Evolutionary conservation across 2,888 invertebrate genomes (phyloP).

Genomic region (Drosophila diplacantha): DNA sequence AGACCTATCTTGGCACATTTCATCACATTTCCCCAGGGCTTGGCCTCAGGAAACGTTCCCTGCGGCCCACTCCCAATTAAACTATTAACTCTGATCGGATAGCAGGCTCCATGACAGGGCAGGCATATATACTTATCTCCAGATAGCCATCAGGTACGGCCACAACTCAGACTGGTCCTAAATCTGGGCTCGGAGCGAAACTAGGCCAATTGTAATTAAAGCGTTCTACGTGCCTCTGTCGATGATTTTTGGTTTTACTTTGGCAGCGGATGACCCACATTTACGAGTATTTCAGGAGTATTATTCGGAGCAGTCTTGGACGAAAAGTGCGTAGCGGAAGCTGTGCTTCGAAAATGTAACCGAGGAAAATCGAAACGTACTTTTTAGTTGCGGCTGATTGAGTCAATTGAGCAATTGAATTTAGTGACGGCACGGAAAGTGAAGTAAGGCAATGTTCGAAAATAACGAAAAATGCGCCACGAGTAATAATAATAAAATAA

Average conservation of each 20-base stretch:
- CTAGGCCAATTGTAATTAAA: slow-evolving; percentile 75
- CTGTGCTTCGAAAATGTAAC: slow-evolving; percentile 7
- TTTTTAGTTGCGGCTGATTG: slow-evolving; percentile 41
- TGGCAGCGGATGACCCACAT: slow-evolving; percentile 25
- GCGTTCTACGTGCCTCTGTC: slow-evolving; percentile 65
- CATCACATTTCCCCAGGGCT: slow-evolving; percentile 33
- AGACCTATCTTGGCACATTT: slow-evolving; percentile 11
- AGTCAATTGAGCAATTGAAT: slow-evolving; percentile 51
- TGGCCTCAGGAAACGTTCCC: slow-evolving; percentile 11
- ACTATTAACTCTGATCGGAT: slow-evolving; percentile 64
- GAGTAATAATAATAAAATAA: slow-evolving; percentile 53
- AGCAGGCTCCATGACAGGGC: slow-evolving; percentile 36
- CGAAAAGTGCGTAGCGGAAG: slow-evolving; percentile 37
- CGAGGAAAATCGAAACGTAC: slow-evolving; percentile 23
- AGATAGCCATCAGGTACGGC: slow-evolving; percentile 24
- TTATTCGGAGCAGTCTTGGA: background rate
- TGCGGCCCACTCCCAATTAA: slow-evolving; percentile 58
- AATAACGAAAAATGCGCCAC: slow-evolving; percentile 31
- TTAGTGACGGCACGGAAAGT: slow-evolving; percentile 46
- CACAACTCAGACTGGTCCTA: slow-evolving; percentile 6
- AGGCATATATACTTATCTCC: slow-evolving; percentile 20
- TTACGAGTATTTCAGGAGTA: background rate
- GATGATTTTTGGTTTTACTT: slow-evolving; percentile 31
- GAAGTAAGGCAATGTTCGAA: slow-evolving; percentile 25
- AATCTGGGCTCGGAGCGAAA: slow-evolving; percentile 40